These are phyloP conservation scores for Sphecodes monilicornis DNA, from an alignment of 2,888 invertebrate species.

Conservation along the genomic window DNA sequence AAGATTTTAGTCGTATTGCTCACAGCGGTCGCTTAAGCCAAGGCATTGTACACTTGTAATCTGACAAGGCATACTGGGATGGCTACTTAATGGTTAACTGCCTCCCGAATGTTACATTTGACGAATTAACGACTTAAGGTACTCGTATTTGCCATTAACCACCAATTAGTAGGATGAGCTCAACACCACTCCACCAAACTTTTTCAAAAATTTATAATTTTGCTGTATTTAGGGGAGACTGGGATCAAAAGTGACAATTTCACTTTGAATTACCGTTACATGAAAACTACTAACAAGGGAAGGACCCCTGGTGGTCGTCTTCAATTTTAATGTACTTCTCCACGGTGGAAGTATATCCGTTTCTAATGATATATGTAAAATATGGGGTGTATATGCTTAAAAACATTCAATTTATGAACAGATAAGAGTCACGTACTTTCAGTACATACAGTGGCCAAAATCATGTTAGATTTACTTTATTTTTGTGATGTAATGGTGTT, in stretches of 20 bases:
- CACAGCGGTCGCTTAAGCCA: constrained; percentile 40
- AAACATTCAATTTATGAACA: no score
- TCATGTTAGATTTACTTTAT: no score
- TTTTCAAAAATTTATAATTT: not conserved
- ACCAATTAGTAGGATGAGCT: not conserved
- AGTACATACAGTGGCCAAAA: no score
- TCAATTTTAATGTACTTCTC: no score
- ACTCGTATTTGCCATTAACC: not conserved
- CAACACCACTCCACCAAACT: not conserved
- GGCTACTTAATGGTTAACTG: constrained; percentile 41
- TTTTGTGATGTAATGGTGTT: no score
- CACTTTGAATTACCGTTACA: not conserved
- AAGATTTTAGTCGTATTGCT: constrained; percentile 58
- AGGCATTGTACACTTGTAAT: constrained; percentile 66
- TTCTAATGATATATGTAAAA: no score
- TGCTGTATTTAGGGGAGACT: not conserved
- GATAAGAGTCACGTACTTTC: no score
- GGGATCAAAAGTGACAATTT: not conserved
- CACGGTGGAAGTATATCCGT: no score
- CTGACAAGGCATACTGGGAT: constrained; percentile 41
- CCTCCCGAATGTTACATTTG: not conserved
- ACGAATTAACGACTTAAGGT: not conserved
- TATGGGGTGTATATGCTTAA: no score
- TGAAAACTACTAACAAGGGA: no score
- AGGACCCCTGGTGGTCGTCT: no score